Evolutionary conservation across 2,797 vertebrate genomes (phyloP).

Genomic region (Acipenser ruthenus): DNA sequence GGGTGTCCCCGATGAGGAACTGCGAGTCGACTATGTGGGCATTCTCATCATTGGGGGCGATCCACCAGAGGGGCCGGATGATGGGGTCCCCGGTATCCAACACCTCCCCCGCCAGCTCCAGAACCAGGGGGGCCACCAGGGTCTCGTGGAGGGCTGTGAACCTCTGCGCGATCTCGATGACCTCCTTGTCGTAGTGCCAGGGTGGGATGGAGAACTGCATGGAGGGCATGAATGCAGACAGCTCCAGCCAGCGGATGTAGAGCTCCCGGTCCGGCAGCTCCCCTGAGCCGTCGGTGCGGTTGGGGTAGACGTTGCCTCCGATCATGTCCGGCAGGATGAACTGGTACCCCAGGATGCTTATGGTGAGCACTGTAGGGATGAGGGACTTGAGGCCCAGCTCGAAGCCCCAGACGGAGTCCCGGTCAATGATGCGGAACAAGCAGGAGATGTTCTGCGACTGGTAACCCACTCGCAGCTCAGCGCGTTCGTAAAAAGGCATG

Average conservation of each 20-base stretch:
- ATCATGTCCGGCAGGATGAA: conserved; percentile 86
- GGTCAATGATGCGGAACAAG: conserved; percentile 91
- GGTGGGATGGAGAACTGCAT: conserved; percentile 96
- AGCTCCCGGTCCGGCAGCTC: conserved; percentile 80
- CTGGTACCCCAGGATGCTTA: conserved; percentile 81
- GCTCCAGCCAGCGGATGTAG: conserved; percentile 92
- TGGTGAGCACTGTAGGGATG: conserved; percentile 82
- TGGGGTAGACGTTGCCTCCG: conserved; percentile 71
- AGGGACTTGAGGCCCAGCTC: conserved; percentile 89
- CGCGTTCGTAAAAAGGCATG: conserved; percentile 72
- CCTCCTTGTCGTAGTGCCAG: conserved; percentile 84
- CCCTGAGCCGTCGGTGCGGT: conserved; percentile 52
- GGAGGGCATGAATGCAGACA: conserved; percentile 91
- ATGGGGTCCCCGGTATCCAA: conserved; percentile 84
- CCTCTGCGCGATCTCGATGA: conserved; percentile 82
- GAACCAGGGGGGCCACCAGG: conserved; percentile 78
- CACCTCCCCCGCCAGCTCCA: conserved; percentile 82
- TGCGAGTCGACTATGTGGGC: conserved; percentile 88
- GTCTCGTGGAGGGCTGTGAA: conserved; percentile 79
- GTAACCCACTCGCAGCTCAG: conserved; percentile 79
- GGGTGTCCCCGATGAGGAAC: conserved; percentile 91
- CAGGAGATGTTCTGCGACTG: conserved; percentile 94
- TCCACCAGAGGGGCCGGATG: conserved; percentile 96
- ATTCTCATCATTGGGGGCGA: conserved; percentile 75
- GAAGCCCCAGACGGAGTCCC: conserved; percentile 91